Percentiles rank a stretch among this genome's conserved stretches.
These are phyloP conservation scores for Zaprionus obscuricornis DNA, from an alignment of 2,888 invertebrate species.

Conservation along the genomic window DNA sequence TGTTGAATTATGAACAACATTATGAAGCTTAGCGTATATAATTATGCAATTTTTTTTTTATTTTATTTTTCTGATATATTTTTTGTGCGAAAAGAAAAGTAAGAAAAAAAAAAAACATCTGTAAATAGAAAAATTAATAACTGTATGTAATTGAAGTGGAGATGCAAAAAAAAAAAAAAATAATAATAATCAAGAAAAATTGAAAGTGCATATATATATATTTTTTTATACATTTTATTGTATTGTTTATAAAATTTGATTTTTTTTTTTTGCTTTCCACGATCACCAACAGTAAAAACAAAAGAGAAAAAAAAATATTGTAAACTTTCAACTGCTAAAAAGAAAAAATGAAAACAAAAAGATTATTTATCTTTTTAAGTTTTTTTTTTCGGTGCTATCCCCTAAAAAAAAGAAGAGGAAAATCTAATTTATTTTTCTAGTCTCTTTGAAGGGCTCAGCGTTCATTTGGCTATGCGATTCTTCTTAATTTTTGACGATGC, in stretches of 20 bases:
- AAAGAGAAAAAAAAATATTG: too few relatives aligned
- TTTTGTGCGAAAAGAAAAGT: too few relatives aligned
- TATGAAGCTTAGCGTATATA: constrained; percentile 24
- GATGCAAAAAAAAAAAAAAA: constrained; percentile 16
- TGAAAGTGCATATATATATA: constrained; percentile 59
- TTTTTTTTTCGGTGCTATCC: constrained; percentile 43
- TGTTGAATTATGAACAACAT: constrained; percentile 48
- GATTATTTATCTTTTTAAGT: too few relatives aligned
- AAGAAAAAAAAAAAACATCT: too few relatives aligned
- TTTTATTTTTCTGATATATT: constrained; percentile 31
- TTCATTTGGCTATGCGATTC: constrained; percentile 65
- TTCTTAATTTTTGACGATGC: too few relatives aligned
- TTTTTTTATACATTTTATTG: constrained; percentile 66
- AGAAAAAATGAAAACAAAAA: constrained; percentile 3
- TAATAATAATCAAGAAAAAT: constrained; percentile 13
- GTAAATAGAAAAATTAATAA: constrained; percentile 30
- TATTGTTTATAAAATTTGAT: constrained; percentile 53
- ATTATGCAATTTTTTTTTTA: constrained; percentile 14
- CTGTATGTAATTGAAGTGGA: constrained; percentile 52
- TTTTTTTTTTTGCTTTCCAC: constrained; percentile 62
- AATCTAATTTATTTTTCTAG: constrained; percentile 58
- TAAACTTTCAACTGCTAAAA: neutral
- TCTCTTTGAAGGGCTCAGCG: constrained; percentile 38
- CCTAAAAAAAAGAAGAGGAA: constrained; percentile 25
- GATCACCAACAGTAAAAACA: neutral